Base-by-base conservation (phyloP, 2,113 vertebrate genomes). In the Hyaena hyaena region DNA sequence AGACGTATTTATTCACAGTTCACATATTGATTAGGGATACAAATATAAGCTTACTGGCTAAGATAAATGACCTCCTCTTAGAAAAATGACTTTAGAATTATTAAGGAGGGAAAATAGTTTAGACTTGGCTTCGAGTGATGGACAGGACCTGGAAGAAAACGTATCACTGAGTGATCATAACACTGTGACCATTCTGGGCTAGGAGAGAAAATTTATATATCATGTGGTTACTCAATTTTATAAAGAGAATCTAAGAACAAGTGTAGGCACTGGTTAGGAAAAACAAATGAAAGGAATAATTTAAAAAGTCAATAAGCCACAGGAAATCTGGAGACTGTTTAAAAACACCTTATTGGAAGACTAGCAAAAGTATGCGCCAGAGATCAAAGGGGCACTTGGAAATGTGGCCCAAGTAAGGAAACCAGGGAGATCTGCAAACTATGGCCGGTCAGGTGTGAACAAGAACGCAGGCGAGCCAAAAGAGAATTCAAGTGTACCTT, bases 281-380 rank as follows among this genome's bases (percentile, higher is more conserved):
- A 98, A 98, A 96, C 95, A 98, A 98, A 98, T 90, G 84, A 97
- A 98, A 97, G 96, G 97, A 98, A 98, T 98, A 96, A 97, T 97
- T 98, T 97, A 97, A 97, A 98, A 98, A 97, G 97, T 98, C 97
- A 98, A 97, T 97, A 98, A 98, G 97, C 95, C 88, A 97, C 97
- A 98, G 97, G 98, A 98, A 98, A 97, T 95, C 98, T 98, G 97
- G 97, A 98, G 97, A 97, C 97, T 97, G 96, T 98, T 98, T 98
- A 93, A 98, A 98, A 98, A 98, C 97, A 98, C 98, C 97, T 98
- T 98, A 93, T 90, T 98, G 97, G 98, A 98, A 98, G 96, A 94
- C 83, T 80, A 91, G 97, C 53, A 85, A 90, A 97, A 95, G 95
- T 96, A 94, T 98, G 96, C 95, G 97, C 96, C 90, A 92, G 87